Evolutionary conservation across 2,797 vertebrate genomes (phyloP), one percentile per base, ranked within the genome.

Genomic region (Gobio occitaniae): DNA sequence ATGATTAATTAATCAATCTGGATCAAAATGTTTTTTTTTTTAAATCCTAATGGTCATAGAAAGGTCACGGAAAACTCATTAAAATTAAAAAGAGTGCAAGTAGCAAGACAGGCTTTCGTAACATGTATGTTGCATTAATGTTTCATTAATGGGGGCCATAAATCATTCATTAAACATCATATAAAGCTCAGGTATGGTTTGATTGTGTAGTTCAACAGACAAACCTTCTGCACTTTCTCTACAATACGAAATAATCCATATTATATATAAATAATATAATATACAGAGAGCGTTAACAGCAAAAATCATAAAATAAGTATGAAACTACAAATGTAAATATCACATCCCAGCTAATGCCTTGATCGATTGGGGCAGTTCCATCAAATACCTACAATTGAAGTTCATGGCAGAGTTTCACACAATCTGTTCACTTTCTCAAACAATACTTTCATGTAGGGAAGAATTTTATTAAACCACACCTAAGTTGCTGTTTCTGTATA

Each of bases 401-500:
- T 78, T 61, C 11, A 47, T 63, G 76, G n/a, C 13, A 77, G 36
- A 44, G 13, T 52, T 44, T 12, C 41, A 32, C 41, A 70, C 52
- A 78, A 48, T 61, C 38, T 36, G 36, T 25, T 70, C 10, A 41
- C 66, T 48, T 13, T 61, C 76, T 78, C 44, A 38, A 84, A 69
- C 7, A 38, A 59, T 32, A 54, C 17, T 32, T 68, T 63, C 69
- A 76, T 1, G 19, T 25, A 50, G 70, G 19, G 59, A 75, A 25
- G 0, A 38, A 83, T 75, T 83, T 52, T n/a, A 65, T 63, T 38
- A 63, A 32, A 50, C 56, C 44, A 38, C 29, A 83, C 12, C 15
- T 63, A n/a, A 50, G 29, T 68, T 82, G 52, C 52, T 32, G 54
- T 17, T 82, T 74, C 59, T 61, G 44, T 65, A 36, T 74, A 32